Evolutionary conservation across 1,140 invertebrate species (phyloP), one percentile per base, ranked within the genome.

Genomic region (Musca vetustissima): DNA sequence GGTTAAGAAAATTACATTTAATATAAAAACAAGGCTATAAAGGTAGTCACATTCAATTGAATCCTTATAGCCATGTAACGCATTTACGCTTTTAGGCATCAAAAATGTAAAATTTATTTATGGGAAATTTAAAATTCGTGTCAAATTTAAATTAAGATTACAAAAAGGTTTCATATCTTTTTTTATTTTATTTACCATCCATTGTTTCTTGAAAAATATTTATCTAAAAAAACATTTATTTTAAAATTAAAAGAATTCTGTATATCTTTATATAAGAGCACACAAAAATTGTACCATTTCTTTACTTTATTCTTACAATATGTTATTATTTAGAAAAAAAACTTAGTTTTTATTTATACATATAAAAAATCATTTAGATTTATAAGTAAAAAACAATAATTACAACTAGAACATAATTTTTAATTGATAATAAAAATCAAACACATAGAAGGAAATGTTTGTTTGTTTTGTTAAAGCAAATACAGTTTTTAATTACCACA

Each of bases 201-300:
- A n/a, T n/a, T n/a, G n/a, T n/a, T n/a, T 28, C 3, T 9, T 43
- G 24, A 64, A 15, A 50, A 32, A 66, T 66, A 52, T 50, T 66
- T 66, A n/a, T 50, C 49, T 66, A 66, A 66, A 28, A 66, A 43
- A 43, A 11, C 24, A 25, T 49, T 25, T 52, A 66, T 22, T 15
- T 49, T 15, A 24, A 24, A 21, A n/a, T 28, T 28, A 4, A 48
- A 22, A 65, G 49, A 17, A 65, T 9, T 22, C 2, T 22, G 52
- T 9, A 53, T 53, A 53, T 53, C 25, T 24, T 65, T 24, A 15
- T 4, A n/a, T 49, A 66, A 49, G 49, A 66, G 64, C 49, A 66
- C 43, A 49, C 64, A 66, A 8, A 19, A 61, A 61, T 61, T 61
- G 57, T 61, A 61, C 57, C 32, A 52, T 19, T 1, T 49, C 15